Base-by-base conservation (phyloP, 2,888 invertebrate species). In the Dolomedes plantarius region DNA sequence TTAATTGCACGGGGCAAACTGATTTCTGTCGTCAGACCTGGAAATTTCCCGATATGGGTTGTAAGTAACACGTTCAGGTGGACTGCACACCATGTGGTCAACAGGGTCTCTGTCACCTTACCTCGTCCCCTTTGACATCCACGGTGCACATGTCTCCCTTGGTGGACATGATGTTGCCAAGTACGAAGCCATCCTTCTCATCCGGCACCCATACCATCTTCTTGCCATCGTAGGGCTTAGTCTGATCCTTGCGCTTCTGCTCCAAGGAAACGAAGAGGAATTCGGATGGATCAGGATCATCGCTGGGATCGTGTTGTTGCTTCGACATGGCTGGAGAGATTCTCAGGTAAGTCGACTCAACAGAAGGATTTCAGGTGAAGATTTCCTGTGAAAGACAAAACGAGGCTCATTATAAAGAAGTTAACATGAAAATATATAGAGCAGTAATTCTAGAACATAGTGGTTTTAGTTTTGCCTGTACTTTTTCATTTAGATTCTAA, bases 201-300 rank as follows among this genome's bases (percentile, higher is more conserved):
- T 97, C 96, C 90, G 99, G 98, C 90, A 99, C 96, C 99, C 99
- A 99, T 94, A 98, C 98, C 91, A 97, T 96, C 94, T 99, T 99
- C 94, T 99, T 99, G 93, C 96, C 97, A 94, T 99, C 98, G 94
- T 98, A 98, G 90, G 98, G 98, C 94, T 97, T 97, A 93, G 97
- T 96, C 93, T 98, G 98, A 93, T 98, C 98, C 94, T 97, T 96
- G 93, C 97, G 95, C 94, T 97, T 97, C 93, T 97, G 97, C 93
- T 98, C 97, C 91, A 98, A 94, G 89, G 97, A 96, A 89, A 97
- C 96, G 94, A 96, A 97, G 94, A 97, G 94, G 94, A 95, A 97
- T 92, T 96, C 96, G 93, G 96, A 95, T 92, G 97, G 97, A 95
- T 97, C 97, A 93, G 97, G 97, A 94, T 97, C 97, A 39, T 89